Percentiles rank a stretch among this genome's conserved stretches.
Conservation (phyloP, 2,888 invertebrate genomes). For the Morpho achilles region DNA sequence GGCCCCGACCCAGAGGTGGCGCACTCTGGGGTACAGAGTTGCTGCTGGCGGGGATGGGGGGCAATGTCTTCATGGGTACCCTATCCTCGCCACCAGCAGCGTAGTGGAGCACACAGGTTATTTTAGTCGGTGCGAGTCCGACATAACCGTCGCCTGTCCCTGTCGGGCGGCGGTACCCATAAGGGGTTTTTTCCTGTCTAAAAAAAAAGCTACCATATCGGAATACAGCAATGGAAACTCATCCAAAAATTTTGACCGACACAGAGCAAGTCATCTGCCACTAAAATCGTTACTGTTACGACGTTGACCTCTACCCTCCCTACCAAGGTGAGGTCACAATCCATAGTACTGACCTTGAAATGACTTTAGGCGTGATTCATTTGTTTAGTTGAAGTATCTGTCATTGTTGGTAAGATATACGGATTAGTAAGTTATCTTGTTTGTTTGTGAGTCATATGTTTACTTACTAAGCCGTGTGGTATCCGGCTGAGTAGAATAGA, state of each 20-base stretch:
- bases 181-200: no score
- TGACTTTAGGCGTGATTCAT: conserved; percentile 15
- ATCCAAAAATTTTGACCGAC: conserved; percentile 1
- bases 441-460: no score
- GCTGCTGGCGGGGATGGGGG: no score
- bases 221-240: conserved; percentile 13
- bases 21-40: no score
- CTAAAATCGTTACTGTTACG: conserved; percentile 18
- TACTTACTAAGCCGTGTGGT: background rate
- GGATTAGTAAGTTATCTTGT: background rate
- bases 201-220: background rate
- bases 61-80: no score
- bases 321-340: conserved; percentile 2
- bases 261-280: conserved; percentile 3
- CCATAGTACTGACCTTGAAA: conserved; percentile 11
- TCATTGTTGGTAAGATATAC: background rate
- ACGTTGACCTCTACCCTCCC: conserved; percentile 15
- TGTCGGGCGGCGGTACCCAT: no score
- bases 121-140: no score
- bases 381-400: background rate
- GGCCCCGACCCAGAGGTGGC: no score
- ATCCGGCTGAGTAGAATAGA: no score
- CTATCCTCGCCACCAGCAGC: no score
- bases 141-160: no score
- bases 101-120: no score